phyloP scores from a whole-genome alignment of 1,140 invertebrate species.

The Onthophagus taurus region DNA sequence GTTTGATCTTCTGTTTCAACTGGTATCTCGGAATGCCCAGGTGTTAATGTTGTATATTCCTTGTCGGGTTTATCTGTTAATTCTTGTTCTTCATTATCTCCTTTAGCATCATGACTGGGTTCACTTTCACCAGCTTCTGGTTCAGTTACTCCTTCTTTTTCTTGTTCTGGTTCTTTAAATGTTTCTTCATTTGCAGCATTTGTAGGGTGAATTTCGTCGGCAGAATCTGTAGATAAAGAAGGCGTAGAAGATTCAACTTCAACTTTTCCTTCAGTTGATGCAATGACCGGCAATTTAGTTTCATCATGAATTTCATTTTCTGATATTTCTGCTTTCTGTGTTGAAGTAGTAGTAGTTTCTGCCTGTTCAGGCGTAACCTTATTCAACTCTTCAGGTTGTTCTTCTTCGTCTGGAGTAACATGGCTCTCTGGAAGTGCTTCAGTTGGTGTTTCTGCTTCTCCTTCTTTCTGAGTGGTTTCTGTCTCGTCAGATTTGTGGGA shows the following conservation, averaged over 20 bases:
- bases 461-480: neutral
- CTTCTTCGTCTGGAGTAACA: neutral
- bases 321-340: no score
- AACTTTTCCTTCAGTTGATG: slow-evolving; percentile 3
- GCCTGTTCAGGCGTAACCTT: neutral
- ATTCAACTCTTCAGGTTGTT: no score
- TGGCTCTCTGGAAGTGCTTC: neutral
- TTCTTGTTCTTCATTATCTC: neutral
- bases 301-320: no score
- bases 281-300: neutral
- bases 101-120: no score
- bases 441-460: neutral
- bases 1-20: neutral
- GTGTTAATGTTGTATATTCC: neutral
- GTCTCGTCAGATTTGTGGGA: neutral
- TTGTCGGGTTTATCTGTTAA: neutral
- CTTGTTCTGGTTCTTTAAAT: slow-evolving; percentile 6
- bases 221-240: neutral
- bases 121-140: neutral
- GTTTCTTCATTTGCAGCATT: slow-evolving; percentile 3
- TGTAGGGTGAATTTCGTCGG: neutral
- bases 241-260: neutral
- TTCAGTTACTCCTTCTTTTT: slow-evolving; percentile 9
- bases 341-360: neutral
- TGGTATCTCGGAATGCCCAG: neutral